Evolutionary conservation across 2,113 vertebrate genomes (phyloP), one percentile per base, ranked within the genome.

Genomic region (Saguinus imperator): DNA sequence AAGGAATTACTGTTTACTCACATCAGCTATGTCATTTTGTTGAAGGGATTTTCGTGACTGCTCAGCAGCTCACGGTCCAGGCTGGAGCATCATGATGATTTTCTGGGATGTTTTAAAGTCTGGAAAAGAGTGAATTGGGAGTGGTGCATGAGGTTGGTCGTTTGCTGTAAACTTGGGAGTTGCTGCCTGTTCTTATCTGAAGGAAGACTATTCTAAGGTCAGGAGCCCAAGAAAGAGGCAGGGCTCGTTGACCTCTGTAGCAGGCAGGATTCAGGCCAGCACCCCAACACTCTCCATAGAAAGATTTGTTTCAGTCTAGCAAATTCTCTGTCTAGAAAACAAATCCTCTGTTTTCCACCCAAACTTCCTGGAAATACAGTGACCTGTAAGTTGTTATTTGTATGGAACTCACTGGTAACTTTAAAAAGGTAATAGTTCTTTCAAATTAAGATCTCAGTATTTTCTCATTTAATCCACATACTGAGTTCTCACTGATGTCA

Each of bases 381-480:
- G 13, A 32, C 37, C 48, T 80, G 68, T 80, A 72, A 72, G 14
- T 55, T 73, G 35, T 50, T 91, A 64, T 32, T 79, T 75, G 18
- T 29, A 27, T 27, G 20, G 13, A 89, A 94, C 2, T 87, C 18
- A 61, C 40, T 40, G 50, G 9, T 93, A 81, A 96, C 21, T 87
- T 85, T 55, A 17, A 37, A 83, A 92, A 85, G n/a, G 45, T 17
- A 72, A 21, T 52, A 20, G 6, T 57, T 84, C 35, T 90, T 95
- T 81, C 52, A 45, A 93, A 55, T 82, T 43, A 86, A 73, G 57
- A 75, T 66, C 92, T 75, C 16, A 80, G 68, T 80, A 84, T 92
- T 95, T 91, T 77, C 27, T 88, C 45, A 85, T 75, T 91, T 95
- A 85, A 80, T 29, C 12, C 66, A 86, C 5, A 48, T 70, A 79